phyloP scores from a whole-genome alignment of 2,113 vertebrate genomes.

The Chionomys nivalis region DNA sequence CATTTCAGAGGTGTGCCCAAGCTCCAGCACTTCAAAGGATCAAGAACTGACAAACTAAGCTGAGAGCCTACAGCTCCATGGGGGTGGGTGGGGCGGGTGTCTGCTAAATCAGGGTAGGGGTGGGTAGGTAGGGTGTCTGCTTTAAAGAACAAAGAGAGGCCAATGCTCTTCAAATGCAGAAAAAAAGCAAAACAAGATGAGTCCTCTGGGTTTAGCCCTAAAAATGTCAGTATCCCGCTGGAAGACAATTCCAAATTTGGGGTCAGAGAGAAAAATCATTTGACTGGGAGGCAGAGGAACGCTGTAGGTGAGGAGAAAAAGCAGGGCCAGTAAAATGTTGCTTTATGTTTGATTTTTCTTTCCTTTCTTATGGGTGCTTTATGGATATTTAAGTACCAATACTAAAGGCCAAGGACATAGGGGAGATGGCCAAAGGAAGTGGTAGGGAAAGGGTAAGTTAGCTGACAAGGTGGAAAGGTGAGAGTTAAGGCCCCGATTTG shows the following conservation, averaged over 20 bases:
- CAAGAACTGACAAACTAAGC: neutral
- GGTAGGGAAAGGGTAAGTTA: neutral
- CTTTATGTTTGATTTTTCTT: neutral
- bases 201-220: neutral
- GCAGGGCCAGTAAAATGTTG: neutral
- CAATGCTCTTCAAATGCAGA: neutral
- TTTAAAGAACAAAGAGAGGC: neutral
- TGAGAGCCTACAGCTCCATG: neutral
- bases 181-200: neutral
- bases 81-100: neutral
- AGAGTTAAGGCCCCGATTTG: neutral
- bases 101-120: neutral
- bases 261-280: neutral
- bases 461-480: neutral
- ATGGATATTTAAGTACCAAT: neutral
- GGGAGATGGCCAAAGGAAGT: neutral
- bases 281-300: neutral
- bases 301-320: neutral
- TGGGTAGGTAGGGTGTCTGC: neutral
- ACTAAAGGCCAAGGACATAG: no score
- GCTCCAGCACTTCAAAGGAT: conserved; percentile 14
- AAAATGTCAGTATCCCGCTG: neutral
- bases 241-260: neutral
- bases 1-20: neutral
- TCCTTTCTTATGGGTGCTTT: neutral